Evolutionary conservation across 2,888 invertebrate species (phyloP), one percentile per base, ranked within the genome.

Genomic region (Oxytorus armatus): DNA sequence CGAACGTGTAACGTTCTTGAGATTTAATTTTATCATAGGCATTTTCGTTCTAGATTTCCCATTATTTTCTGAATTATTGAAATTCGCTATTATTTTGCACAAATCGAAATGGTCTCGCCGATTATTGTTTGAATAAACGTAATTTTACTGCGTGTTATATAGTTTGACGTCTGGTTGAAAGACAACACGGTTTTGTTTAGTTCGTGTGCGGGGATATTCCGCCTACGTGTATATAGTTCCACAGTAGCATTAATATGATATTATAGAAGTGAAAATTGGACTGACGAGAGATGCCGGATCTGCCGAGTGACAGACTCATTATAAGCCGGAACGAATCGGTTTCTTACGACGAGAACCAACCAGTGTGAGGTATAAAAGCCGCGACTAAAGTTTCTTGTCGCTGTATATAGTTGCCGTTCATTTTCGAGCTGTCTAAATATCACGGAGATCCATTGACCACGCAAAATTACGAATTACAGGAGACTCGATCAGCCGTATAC

Each of bases 301-400:
- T 21, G n/a, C n/a, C 59, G 42, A 68, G 65, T 70, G 82, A 82
- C 80, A 81, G 78, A 72, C 65, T 59, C 70, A 74, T 83, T 79
- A 82, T 66, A 49, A 72, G 16, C 36, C 39, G 25, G 39, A 42
- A 68, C 53, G 53, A 51, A 68, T 68, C 11, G 29, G 39, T 39
- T 18, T 59, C 68, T 68, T 68, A 39, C 16, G 53, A 51, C 53
- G 23, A 68, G 53, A 7, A 5, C 29, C 5, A 2, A 5, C 5
- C 29, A 59, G 18, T 39, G 23, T n/a, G 36, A 39, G 11, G 59
- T 33, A 59, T 39, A 39, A n/a, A 39, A 59, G 18, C 75, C 51
- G 53, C 25, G 18, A 25, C 14, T 14, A 42, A 53, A 68, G 51
- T 53, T 68, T 53, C 53, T 68, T 23, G 39, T 49, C 10, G 8